Conservation (phyloP, 2,797 vertebrate species). For the Pangasius larnaudii region DNA sequence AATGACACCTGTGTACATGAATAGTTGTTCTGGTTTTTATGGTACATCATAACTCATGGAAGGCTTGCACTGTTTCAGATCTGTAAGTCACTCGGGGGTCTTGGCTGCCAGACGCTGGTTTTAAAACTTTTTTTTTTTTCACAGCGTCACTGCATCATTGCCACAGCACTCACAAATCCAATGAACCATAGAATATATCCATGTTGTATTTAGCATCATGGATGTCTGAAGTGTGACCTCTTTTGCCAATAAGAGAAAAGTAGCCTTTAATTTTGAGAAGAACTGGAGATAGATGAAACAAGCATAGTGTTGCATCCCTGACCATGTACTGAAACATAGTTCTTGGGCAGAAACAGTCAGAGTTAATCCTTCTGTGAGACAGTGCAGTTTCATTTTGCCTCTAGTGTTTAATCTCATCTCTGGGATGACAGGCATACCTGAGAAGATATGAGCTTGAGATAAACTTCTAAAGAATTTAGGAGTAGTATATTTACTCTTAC, state of each 20-base stretch:
- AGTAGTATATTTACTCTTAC: background rate
- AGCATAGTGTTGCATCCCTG: background rate
- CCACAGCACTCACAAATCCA: background rate
- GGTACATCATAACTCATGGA: slow-evolving; percentile 9
- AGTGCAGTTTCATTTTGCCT: background rate
- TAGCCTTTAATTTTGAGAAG: background rate
- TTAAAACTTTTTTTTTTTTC: background rate
- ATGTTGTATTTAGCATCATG: background rate
- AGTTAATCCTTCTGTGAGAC: background rate
- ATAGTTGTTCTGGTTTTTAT: slow-evolving; percentile 14
- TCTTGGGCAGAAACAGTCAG: background rate
- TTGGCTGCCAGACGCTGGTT: background rate
- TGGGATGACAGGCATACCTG: background rate
- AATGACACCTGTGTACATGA: slow-evolving; percentile 28
- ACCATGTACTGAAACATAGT: background rate
- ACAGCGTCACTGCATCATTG: background rate
- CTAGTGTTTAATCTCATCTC: background rate
- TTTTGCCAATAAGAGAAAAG: background rate
- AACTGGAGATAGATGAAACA: no score
- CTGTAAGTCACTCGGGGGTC: slow-evolving; percentile 6
- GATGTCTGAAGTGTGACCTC: background rate
- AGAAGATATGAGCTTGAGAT: background rate
- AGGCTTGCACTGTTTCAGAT: background rate
- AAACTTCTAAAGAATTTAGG: background rate
- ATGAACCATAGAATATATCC: background rate